Conservation (phyloP, 2,113 vertebrate genomes). For the Neodontobutis hainanensis region DNA sequence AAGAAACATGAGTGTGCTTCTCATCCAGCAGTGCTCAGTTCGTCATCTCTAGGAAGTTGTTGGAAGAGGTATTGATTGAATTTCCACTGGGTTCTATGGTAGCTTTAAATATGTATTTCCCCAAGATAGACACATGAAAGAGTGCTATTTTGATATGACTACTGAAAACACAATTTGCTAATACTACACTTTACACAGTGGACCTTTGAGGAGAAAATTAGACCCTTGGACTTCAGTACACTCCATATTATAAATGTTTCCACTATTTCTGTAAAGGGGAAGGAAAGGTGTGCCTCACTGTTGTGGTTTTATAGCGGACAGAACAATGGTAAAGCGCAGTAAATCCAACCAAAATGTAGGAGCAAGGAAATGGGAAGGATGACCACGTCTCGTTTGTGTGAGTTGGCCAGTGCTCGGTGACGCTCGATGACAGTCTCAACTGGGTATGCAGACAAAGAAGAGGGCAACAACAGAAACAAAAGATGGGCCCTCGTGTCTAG, state of each 20-base stretch:
- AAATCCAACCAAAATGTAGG: conserved; percentile 51
- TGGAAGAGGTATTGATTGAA: too few species aligned
- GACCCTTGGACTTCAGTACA: too few species aligned
- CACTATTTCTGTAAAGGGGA: conserved; percentile 42
- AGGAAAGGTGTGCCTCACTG: conserved; percentile 76
- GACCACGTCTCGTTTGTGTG: conserved; percentile 35
- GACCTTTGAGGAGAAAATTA: too few species aligned
- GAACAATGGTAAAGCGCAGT: conserved; percentile 75
- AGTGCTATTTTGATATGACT: too few species aligned
- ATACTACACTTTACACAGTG: too few species aligned
- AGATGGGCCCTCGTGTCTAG: conserved; percentile 32
- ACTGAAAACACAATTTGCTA: too few species aligned
- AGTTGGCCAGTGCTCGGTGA: conserved; percentile 30
- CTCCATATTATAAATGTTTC: conserved; percentile 20
- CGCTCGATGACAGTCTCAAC: conserved; percentile 13
- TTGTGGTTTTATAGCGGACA: conserved; percentile 42
- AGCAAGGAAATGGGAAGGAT: conserved; percentile 63
- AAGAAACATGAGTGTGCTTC: too few species aligned
- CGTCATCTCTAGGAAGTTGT: too few species aligned
- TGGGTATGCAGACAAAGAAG: conserved; percentile 1
- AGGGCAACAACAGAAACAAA: conserved; percentile 12
- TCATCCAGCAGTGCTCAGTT: too few species aligned
- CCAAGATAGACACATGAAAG: too few species aligned
- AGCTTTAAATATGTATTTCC: too few species aligned
- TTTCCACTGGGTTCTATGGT: too few species aligned